Base-by-base conservation (phyloP, 2,888 invertebrate genomes). In the Mesorhabditis spiculigera region DNA sequence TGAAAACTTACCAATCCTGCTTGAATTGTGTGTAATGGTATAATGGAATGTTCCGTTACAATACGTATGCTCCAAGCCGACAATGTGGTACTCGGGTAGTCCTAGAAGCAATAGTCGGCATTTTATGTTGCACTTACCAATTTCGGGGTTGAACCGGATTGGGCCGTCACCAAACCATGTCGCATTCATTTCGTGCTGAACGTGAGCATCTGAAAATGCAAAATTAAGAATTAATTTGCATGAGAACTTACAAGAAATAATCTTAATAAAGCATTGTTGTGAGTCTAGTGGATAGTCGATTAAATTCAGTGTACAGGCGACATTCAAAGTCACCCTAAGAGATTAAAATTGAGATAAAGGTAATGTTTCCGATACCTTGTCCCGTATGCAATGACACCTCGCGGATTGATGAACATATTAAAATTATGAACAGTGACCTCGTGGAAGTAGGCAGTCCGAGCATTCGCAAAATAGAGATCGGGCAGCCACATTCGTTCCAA, bases 211-310 rank as follows among this genome's bases (percentile, higher is more conserved):
- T 82, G 71, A 42, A 80, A 65, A n/a, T 28, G 13, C 13, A 28
- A 45, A 45, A 44, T 13, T 68, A 43, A 42, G 10, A 43, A 5
- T 63, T 4, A 13, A 13, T 63, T 16, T 16, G 4, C 63, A 13
- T 28, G 16, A 68, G 65, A 68, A 79, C 94, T 90, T 89, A 97
- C 96, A 97, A 89, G 95, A 95, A 89, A 97, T 96, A 87, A 97
- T 96, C 90, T 97, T 97, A 83, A 97, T 95, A 76, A 95, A 95
- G 89, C 97, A 97, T 88, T 95, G 95, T 89, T 97, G 97, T 81
- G 93, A 93, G 89, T 97, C 97, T 79, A 97, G 89, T 2, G 97
- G 97, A 89, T 97, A 97, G 89, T 97, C 94, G 88, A 96, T 96
- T 58, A 97, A 90, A 88, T 97, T 95, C 95, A 97, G 96, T 95